phyloP scores from a whole-genome alignment of 53 echinoderm and acorn worm genomes.

The Apostichopus leukothele region DNA sequence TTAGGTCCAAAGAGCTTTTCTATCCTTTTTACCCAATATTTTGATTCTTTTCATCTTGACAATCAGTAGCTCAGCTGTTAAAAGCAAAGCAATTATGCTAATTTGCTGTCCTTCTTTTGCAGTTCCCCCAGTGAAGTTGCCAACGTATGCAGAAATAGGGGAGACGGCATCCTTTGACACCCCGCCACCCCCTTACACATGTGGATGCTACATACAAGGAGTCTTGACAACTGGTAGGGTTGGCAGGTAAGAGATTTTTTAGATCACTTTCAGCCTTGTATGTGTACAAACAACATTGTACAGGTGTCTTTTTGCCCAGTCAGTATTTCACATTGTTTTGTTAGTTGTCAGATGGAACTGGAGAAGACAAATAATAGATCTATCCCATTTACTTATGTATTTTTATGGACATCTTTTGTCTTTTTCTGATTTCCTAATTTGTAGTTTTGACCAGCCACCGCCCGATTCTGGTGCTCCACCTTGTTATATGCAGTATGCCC shows the following conservation, averaged over 20 bases:
- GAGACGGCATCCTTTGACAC: constrained; percentile 87
- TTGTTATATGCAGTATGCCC: constrained; percentile 35
- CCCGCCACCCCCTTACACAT: constrained; percentile 95
- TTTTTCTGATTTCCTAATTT: neutral
- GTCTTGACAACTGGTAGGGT: constrained; percentile 52
- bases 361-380: no score
- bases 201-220: constrained; percentile 68
- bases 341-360: no score
- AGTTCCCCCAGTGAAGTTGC: constrained; percentile 95
- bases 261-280: no score
- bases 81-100: no score
- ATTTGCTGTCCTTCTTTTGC: neutral
- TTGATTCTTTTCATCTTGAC: no score
- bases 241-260: constrained; percentile 39
- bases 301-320: no score
- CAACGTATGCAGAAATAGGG: constrained; percentile 92
- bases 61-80: no score
- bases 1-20: no score
- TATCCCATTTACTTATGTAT: no score
- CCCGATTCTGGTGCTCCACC: constrained; percentile 44
- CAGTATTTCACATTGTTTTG: no score
- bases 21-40: no score
- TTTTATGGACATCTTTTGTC: neutral
- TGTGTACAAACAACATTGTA: no score
- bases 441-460: constrained; percentile 49